phyloP scores from a whole-genome alignment of 2,797 vertebrate species.

The Lithobates sylvaticus region DNA sequence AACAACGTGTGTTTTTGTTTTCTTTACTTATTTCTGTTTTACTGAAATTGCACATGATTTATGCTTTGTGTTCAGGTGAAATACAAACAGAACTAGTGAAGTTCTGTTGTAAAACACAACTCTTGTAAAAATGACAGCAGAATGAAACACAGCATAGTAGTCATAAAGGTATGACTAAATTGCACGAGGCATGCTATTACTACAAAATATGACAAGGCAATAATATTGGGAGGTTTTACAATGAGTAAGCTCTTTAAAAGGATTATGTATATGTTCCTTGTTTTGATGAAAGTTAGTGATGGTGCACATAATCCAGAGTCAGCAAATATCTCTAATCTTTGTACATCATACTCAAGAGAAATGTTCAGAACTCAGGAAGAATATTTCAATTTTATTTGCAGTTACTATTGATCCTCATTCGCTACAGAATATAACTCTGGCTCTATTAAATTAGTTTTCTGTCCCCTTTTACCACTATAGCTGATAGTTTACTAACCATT shows the following conservation, averaged over 20 bases:
- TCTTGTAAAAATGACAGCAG: too few relatives aligned
- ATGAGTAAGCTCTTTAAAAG: not conserved
- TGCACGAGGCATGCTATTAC: too few relatives aligned
- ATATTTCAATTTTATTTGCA: constrained; percentile 23
- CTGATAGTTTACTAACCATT: not conserved
- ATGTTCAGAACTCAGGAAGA: constrained; percentile 8
- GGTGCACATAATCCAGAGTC: not conserved
- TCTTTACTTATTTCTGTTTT: too few relatives aligned
- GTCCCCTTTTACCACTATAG: not conserved
- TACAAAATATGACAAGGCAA: too few relatives aligned
- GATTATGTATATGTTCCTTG: not conserved
- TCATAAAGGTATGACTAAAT: too few relatives aligned
- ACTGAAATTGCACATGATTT: too few relatives aligned
- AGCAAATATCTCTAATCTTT: not conserved
- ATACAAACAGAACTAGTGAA: too few relatives aligned
- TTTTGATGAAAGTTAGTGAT: not conserved
- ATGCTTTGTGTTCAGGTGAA: too few relatives aligned
- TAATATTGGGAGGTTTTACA: not conserved
- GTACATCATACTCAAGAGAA: not conserved
- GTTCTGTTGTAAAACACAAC: too few relatives aligned
- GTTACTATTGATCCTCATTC: constrained; percentile 3
- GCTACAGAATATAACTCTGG: not conserved
- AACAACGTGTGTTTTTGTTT: too few relatives aligned
- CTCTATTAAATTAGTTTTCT: not conserved
- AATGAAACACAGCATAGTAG: too few relatives aligned